phyloP scores from a whole-genome alignment of 2,797 vertebrate genomes.

The Manis crassicaudata region DNA sequence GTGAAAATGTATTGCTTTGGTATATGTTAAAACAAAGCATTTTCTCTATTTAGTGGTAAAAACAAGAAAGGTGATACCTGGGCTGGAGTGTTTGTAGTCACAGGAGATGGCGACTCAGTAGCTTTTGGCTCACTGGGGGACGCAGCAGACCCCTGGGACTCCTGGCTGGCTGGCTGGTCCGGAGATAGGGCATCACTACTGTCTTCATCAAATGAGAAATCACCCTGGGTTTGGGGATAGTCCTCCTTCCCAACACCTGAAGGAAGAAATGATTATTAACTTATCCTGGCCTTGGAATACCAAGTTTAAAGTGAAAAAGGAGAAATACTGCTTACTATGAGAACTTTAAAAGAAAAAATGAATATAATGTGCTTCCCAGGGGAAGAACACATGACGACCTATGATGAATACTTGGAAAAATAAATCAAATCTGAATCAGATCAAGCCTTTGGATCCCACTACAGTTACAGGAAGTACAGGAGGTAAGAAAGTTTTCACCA shows the following conservation, averaged over 20 bases:
- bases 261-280: slow-evolving; percentile 41
- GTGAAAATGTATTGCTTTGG: not conserved
- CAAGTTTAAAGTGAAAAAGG: not conserved
- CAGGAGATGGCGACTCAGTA: slow-evolving; percentile 86
- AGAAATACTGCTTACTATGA: not conserved
- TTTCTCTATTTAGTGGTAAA: not conserved
- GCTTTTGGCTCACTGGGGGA: slow-evolving; percentile 89
- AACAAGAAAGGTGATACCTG: slow-evolving; percentile 87
- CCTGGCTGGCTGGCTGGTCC: slow-evolving; percentile 91
- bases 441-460: not conserved
- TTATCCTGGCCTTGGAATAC: slow-evolving; percentile 15
- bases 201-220: slow-evolving; percentile 96
- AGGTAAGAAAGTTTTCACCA: not conserved
- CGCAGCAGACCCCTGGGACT: slow-evolving; percentile 90
- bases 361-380: not conserved
- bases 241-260: slow-evolving; percentile 86
- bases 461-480: not conserved
- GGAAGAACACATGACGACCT: not conserved
- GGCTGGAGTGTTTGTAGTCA: slow-evolving; percentile 82
- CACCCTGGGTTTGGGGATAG: slow-evolving; percentile 87
- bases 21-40: not conserved
- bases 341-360: not conserved
- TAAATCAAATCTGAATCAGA: not conserved
- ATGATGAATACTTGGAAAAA: not conserved
- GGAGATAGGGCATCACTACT: slow-evolving; percentile 93